phyloP scores from a whole-genome alignment of 1,140 invertebrate species.

The Hesperophylax magnus region DNA sequence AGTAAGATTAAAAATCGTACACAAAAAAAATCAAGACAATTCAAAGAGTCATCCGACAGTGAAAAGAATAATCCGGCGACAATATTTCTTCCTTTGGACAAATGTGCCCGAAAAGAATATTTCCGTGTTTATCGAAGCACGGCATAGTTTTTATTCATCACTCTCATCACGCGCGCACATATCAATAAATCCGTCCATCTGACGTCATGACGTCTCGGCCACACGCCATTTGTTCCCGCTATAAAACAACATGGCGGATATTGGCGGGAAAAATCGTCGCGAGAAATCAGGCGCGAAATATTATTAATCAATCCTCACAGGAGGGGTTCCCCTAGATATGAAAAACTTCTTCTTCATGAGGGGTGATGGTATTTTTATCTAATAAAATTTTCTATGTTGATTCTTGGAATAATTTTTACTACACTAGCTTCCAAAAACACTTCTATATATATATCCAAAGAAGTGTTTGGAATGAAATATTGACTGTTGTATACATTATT shows the following conservation, averaged over 20 bases:
- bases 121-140: constrained; percentile 23
- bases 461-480: too few species aligned
- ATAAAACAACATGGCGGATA: constrained; percentile 29
- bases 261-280: constrained; percentile 34
- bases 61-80: background rate
- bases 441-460: too few species aligned
- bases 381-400: background rate
- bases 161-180: constrained; percentile 13
- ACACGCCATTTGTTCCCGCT: constrained; percentile 29
- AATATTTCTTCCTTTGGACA: background rate
- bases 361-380: background rate
- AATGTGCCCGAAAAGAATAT: background rate
- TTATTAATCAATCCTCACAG: constrained; percentile 40
- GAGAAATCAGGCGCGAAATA: constrained; percentile 40
- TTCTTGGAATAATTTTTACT: too few species aligned
- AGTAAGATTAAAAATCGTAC: too few species aligned
- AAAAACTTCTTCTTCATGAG: background rate
- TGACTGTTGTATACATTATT: too few species aligned
- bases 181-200: constrained; percentile 43
- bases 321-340: background rate
- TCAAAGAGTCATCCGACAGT: background rate
- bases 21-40: too few species aligned
- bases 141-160: constrained; percentile 20
- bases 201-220: background rate
- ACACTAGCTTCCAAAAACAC: too few species aligned